Evolutionary conservation across 2,113 vertebrate species (phyloP).

Genomic region (Lepus americanus): DNA sequence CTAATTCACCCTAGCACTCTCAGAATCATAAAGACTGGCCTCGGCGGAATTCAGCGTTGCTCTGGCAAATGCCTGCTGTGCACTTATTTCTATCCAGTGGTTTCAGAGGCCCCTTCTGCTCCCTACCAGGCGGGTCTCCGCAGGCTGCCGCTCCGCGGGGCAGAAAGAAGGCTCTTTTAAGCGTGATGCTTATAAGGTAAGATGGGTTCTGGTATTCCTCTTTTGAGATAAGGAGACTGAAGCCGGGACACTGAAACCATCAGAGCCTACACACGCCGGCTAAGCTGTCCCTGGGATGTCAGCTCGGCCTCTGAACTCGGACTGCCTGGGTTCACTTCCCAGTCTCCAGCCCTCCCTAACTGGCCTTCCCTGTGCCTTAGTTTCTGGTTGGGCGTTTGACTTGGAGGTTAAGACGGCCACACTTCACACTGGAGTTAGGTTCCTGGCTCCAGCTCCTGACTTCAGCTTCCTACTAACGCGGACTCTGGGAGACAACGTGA

Average conservation of each 20-base stretch:
- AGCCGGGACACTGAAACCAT: conserved; percentile 52
- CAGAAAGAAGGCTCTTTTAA: conserved; percentile 50
- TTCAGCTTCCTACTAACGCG: too few relatives aligned
- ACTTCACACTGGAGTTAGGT: too few relatives aligned
- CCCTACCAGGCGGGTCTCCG: conserved; percentile 32
- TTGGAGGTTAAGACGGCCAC: too few relatives aligned
- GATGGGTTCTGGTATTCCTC: conserved; percentile 32
- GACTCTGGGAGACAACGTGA: too few relatives aligned
- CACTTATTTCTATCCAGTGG: conserved; percentile 45
- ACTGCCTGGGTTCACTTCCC: background rate
- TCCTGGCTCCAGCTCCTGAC: too few relatives aligned
- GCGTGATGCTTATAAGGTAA: conserved; percentile 38
- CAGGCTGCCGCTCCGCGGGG: background rate
- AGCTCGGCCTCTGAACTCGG: conserved; percentile 25
- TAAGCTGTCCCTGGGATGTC: background rate
- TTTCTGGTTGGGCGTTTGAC: background rate
- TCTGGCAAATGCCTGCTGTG: conserved; percentile 41
- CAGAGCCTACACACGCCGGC: background rate
- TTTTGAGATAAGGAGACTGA: conserved; percentile 59
- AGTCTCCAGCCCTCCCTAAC: conserved; percentile 33
- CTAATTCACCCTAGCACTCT: conserved; percentile 11
- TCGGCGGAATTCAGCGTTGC: conserved; percentile 24
- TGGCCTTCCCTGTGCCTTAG: conserved; percentile 21
- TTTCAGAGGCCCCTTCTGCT: conserved; percentile 36
- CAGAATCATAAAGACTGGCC: conserved; percentile 27